phyloP scores from a whole-genome alignment of 2,113 vertebrate species.

The Panurus biarmicus region DNA sequence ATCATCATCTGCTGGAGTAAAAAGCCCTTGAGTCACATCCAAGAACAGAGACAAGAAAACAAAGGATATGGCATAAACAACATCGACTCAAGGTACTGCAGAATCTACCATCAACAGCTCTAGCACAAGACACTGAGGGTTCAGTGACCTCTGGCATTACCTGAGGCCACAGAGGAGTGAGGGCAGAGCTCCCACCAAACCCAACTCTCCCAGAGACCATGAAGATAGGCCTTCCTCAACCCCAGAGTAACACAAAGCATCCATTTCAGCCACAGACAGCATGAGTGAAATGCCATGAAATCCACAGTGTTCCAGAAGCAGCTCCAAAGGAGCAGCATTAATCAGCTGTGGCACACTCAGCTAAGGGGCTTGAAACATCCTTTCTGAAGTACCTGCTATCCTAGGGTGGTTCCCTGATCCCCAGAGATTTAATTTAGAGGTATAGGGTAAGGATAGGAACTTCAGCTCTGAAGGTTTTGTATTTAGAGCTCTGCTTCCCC shows the following conservation, averaged over 20 bases:
- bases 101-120: neutral
- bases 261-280: neutral
- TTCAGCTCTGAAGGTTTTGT: neutral
- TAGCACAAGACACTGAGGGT: rapidly evolving
- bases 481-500: neutral
- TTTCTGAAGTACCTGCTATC: neutral
- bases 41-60: neutral
- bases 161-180: neutral
- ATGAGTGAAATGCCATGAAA: rapidly evolving
- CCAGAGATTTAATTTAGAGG: neutral
- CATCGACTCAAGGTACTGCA: neutral
- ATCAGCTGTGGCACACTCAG: rapidly evolving
- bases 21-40: neutral
- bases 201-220: neutral
- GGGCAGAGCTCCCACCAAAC: neutral
- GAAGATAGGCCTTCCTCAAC: neutral
- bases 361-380: neutral
- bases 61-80: neutral
- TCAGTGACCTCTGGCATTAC: neutral
- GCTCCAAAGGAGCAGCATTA: neutral
- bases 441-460: neutral
- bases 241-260: neutral
- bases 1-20: neutral
- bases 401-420: neutral
- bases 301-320: neutral